These are phyloP conservation scores for Philereme vetulata DNA, from an alignment of 2,888 invertebrate genomes.

Conservation along the genomic window DNA sequence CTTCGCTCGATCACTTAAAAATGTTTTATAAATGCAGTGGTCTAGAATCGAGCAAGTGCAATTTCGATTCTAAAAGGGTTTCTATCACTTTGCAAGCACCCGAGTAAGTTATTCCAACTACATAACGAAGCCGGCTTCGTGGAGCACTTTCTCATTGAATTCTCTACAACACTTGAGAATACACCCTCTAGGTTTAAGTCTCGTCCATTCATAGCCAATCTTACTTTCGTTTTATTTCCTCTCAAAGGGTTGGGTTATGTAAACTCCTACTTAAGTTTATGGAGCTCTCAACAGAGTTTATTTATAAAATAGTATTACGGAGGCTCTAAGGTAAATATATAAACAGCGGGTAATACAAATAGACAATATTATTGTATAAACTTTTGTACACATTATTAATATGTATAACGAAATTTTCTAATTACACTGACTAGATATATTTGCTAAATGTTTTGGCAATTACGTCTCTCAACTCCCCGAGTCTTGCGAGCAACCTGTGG, in stretches of 20 bases:
- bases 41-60: neutral
- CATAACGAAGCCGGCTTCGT: neutral
- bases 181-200: slow-evolving; percentile 7
- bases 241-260: slow-evolving; percentile 22
- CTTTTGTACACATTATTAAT: slow-evolving; percentile 74
- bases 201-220: slow-evolving; percentile 19
- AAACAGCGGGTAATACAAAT: slow-evolving; percentile 69
- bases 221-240: slow-evolving; percentile 22
- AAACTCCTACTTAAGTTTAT: slow-evolving; percentile 24
- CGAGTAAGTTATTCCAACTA: neutral
- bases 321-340: slow-evolving; percentile 36
- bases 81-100: neutral
- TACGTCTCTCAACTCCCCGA: slow-evolving; percentile 77
- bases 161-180: slow-evolving; percentile 9
- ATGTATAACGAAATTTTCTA: slow-evolving; percentile 74
- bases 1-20: too few species aligned
- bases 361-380: slow-evolving; percentile 82
- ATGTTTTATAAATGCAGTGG: neutral
- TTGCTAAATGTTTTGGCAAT: slow-evolving; percentile 68
- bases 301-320: slow-evolving; percentile 14
- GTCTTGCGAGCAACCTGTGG: slow-evolving; percentile 79
- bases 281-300: slow-evolving; percentile 11
- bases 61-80: neutral
- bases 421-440: slow-evolving; percentile 75
- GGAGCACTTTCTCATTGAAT: neutral